Percentiles rank a stretch among this genome's conserved stretches.
Conservation (phyloP, 37 sponge, comb jelly and placozoan genomes). For the Agelas oroides region DNA sequence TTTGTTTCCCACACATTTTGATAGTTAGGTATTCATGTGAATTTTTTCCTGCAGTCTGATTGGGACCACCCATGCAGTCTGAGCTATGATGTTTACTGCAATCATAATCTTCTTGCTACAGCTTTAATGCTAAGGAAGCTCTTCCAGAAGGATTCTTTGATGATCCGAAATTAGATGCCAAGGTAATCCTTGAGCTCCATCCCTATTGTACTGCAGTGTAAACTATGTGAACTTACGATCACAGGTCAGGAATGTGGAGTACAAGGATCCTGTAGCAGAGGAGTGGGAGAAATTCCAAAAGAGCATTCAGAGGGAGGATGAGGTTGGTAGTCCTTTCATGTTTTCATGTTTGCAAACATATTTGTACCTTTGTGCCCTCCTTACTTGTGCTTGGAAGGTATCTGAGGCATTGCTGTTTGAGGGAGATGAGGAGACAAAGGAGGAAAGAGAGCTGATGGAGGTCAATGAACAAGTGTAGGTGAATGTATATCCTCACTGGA, state of each 20-base stretch:
- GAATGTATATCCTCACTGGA: neutral
- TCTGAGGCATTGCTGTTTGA: constrained; percentile 57
- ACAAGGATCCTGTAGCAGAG: constrained; percentile 72
- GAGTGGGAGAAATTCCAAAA: constrained; percentile 95
- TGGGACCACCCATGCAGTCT: too few relatives aligned
- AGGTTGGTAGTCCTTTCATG: constrained; percentile 40
- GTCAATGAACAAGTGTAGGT: constrained; percentile 78
- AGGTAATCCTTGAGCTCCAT: constrained; percentile 35
- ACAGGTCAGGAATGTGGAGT: constrained; percentile 82
- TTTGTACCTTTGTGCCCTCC: neutral
- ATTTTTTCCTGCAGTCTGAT: too few relatives aligned
- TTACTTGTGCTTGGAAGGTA: constrained; percentile 13
- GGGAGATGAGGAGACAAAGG: constrained; percentile 60
- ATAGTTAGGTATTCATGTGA: too few relatives aligned
- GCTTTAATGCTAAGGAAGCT: neutral
- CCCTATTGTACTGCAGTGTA: neutral
- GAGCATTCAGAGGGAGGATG: constrained; percentile 78
- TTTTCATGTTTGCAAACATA: too few relatives aligned
- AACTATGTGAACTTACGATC: neutral
- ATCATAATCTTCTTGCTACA: neutral
- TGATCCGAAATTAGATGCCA: constrained; percentile 91
- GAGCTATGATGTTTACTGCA: too few relatives aligned
- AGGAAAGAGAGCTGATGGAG: constrained; percentile 58
- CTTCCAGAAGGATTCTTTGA: constrained; percentile 97
- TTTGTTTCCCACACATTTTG: too few relatives aligned